A percentile compares a stretch with the other conserved stretches of the same genome.
Evolutionary conservation across 2,113 vertebrate genomes (phyloP).

Genomic region (Atherinomorus stipes): DNA sequence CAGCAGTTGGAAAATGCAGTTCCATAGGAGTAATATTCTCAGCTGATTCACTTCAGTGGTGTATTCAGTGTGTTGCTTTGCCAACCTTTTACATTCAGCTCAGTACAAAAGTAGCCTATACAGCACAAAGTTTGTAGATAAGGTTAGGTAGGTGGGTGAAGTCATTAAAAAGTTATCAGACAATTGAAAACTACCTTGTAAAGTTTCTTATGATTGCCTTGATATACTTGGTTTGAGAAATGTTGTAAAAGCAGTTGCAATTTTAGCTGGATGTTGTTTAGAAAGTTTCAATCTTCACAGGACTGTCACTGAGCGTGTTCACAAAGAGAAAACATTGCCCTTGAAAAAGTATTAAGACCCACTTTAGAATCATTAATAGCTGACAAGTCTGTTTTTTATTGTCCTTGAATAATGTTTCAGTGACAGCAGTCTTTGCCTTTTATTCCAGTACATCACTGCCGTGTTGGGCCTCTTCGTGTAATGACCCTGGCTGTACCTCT

Average conservation of each 20-base stretch:
- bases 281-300: no score
- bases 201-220: no score
- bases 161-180: no score
- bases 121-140: background rate
- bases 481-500: background rate
- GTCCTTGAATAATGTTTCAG: background rate
- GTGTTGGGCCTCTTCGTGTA: background rate
- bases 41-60: background rate
- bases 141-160: background rate
- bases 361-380: no score
- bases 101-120: background rate
- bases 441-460: background rate
- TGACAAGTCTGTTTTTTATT: background rate
- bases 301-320: no score
- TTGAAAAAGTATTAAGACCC: no score
- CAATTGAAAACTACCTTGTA: no score
- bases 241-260: no score
- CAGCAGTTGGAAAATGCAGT: constrained; percentile 2
- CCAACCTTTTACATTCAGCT: background rate
- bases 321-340: no score
- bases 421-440: background rate
- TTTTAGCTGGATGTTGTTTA: no score
- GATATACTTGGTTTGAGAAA: no score
- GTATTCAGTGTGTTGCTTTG: background rate
- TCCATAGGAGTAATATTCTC: background rate